Base-by-base conservation (phyloP, 2,888 invertebrate species). In the Clusia tigrina region DNA sequence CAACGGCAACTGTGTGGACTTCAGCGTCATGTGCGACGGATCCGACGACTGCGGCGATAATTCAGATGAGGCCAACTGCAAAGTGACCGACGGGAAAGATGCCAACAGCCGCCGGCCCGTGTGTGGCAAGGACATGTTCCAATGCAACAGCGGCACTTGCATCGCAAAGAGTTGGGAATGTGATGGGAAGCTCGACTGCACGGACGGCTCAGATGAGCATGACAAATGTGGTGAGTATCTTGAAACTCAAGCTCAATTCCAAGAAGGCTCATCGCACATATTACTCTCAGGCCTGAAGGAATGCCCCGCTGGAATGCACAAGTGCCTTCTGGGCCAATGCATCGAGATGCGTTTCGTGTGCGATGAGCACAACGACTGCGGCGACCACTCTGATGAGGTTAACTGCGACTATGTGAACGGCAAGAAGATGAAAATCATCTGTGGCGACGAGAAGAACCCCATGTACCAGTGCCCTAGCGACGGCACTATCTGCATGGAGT, bases 141-240 rank as follows among this genome's bases (percentile, higher is more conserved):
- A 88, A 65, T 94, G 94, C 77, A 82, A 82, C 23, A 87, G 87
- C 67, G 90, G 90, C 1, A 84, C 86, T 20, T 95, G 95, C 75
- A 88, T 95, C 57, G 86, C 89, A 3, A 82, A 87, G 63, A 84
- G 81, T 55, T 88, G 87, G 85, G 87, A 89, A 52, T 95, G 95
- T 79, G 91, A 96, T 78, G 87, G 87, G 0, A 85, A 86, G n/a
- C 83, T 85, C 52, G 94, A 96, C 81, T 96, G 95, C 77, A 71
- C 78, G 0, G 94, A 95, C 80, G 85, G 83, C 12, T 89, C 90
- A 0, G 93, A 93, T 72, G 93, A 94, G 80, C 87, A 88, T 63
- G 88, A 87, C 59, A 85, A 86, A 71, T 87, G 87, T 69, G 78
- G 72, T 76, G 66, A 71, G 74, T 74, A 56, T 77, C n/a, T n/a